These are phyloP conservation scores for Plecturocebus donacophilus DNA, from an alignment of 2,113 vertebrate genomes.

Conservation along the genomic window DNA sequence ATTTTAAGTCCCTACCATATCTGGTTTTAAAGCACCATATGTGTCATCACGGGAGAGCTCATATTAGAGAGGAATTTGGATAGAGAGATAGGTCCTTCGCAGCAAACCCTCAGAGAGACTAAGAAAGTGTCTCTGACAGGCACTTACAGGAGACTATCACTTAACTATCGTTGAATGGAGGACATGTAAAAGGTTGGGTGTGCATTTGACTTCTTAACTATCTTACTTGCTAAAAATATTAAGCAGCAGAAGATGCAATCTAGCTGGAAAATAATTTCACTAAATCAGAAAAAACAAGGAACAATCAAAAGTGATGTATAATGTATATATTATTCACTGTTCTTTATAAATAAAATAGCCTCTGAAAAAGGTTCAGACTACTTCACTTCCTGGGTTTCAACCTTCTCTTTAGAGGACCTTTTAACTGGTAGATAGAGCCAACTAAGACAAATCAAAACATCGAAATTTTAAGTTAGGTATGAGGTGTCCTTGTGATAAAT, in stretches of 20 bases:
- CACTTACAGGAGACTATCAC: background rate
- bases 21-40: background rate
- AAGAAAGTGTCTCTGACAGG: background rate
- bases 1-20: background rate
- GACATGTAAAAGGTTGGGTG: background rate
- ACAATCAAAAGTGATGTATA: background rate
- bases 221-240: background rate
- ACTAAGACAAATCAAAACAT: background rate
- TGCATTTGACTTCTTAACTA: background rate
- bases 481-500: background rate
- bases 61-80: background rate
- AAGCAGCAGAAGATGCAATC: background rate
- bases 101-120: background rate
- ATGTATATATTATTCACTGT: background rate
- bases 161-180: background rate
- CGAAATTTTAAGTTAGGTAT: background rate
- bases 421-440: background rate
- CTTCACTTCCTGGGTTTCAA: background rate
- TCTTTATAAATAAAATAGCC: conserved; percentile 44
- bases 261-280: conserved; percentile 38
- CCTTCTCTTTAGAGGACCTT: background rate
- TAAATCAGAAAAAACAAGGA: conserved; percentile 19
- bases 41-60: background rate
- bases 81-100: background rate
- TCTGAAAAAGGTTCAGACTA: background rate